Evolutionary conservation across 2,113 vertebrate genomes (phyloP), one percentile per base, ranked within the genome.

Genomic region (Thermophis baileyi): DNA sequence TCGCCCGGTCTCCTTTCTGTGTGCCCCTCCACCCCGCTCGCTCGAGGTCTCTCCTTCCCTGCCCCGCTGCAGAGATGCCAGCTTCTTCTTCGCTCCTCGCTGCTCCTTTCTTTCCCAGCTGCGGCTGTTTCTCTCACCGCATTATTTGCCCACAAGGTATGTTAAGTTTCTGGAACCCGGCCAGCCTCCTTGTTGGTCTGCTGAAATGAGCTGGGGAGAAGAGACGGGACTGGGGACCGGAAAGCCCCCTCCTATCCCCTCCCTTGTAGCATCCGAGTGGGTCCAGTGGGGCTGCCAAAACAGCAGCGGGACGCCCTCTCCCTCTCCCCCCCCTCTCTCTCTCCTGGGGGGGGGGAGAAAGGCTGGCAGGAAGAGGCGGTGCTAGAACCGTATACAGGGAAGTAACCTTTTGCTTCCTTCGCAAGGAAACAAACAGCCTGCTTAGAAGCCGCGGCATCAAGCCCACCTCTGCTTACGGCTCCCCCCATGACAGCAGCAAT

Each of bases 321-420:
- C 14, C 60, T n/a, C 11, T 60, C 9, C 18, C 81, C 55, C 87
- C 30, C 24, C n/a, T 5, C 60, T 69, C 60, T 69, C 30, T 69
- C n/a, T 74, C n/a, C n/a, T n/a, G 69, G 90, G 55, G 88, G 91
- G 63, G 87, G 91, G 51, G 51, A 3, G 47, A 6, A 89, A 55
- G 47, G 7, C 30, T 51, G 69, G 81, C 46, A 85, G 93, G 53
- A 91, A 91, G 87, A 85, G 93, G 93, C 5, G 74, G 95, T 55
- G 85, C 94, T 94, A 63, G 94, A 87, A 89, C 94, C 14, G 3
- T 50, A 50, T 94, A 91, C 46, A 90, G 88, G 94, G 95, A 96
- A 91, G 94, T 91, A 69, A 92, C 94, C 93, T 96, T 94, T 96
- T 93, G 51, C 69, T 60, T 89, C 87, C 60, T 51, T 55, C 25